Evolutionary conservation across 2,113 vertebrate species (phyloP).

Genomic region (Tragulus kanchil): DNA sequence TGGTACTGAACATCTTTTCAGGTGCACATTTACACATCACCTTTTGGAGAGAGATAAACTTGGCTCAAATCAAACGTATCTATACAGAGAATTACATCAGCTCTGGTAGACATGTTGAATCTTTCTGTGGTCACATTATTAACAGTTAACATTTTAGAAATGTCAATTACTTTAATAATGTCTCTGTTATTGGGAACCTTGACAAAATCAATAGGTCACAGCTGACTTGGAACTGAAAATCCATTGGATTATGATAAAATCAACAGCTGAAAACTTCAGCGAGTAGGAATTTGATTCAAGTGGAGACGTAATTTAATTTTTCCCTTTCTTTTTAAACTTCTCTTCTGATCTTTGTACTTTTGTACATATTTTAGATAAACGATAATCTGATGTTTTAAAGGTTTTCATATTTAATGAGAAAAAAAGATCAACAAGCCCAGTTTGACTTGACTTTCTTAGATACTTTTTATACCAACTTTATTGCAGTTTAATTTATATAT

Average conservation of each 20-base stretch:
- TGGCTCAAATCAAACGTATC: neutral
- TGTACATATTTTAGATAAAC: conserved; percentile 58
- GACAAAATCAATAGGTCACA: conserved; percentile 57
- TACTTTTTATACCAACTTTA: conserved; percentile 20
- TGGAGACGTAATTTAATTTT: neutral
- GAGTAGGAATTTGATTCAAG: conserved; percentile 57
- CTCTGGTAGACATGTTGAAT: neutral
- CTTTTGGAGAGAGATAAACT: neutral
- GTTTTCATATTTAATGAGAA: conserved; percentile 33
- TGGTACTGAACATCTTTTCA: conserved; percentile 19
- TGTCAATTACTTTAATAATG: neutral
- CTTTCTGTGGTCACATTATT: neutral
- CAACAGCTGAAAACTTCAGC: conserved; percentile 17
- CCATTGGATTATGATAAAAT: neutral
- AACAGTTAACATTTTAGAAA: conserved; percentile 23
- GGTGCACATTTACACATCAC: neutral
- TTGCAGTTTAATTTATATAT: neutral
- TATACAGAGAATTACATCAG: neutral
- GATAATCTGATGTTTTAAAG: neutral
- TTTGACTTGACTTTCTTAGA: neutral
- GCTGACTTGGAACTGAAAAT: conserved; percentile 45
- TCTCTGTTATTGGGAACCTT: conserved; percentile 32
- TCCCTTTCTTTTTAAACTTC: neutral
- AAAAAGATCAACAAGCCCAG: neutral
- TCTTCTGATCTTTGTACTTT: neutral